These are phyloP conservation scores for Drosophila arawakana DNA, from an alignment of 1,140 invertebrate species.

Conservation along the genomic window DNA sequence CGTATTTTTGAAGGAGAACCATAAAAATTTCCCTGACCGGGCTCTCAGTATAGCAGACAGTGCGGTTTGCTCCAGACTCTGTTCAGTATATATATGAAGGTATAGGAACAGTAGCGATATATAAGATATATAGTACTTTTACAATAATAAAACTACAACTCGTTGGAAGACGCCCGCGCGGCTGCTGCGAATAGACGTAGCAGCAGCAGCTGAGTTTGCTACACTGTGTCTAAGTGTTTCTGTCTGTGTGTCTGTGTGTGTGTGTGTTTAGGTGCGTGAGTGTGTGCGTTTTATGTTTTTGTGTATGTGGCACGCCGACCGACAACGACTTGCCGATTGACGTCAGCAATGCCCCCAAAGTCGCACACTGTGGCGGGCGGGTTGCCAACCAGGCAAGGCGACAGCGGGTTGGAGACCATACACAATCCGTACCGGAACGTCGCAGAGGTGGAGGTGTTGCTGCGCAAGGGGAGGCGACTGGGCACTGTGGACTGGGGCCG, in stretches of 20 bases:
- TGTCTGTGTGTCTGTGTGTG: slow-evolving; percentile 3
- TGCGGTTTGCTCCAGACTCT: slow-evolving; percentile 12
- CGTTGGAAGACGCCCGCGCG: slow-evolving; percentile 65
- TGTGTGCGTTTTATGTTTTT: slow-evolving; percentile 35
- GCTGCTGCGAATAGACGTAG: slow-evolving; percentile 45
- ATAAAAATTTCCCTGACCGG: slow-evolving; percentile 5
- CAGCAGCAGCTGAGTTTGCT: slow-evolving; percentile 47
- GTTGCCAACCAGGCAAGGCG: slow-evolving; percentile 65
- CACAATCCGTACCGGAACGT: slow-evolving; percentile 23
- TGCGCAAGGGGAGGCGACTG: not conserved
- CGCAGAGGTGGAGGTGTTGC: not conserved
- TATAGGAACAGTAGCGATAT: not conserved
- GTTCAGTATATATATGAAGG: slow-evolving; percentile 19
- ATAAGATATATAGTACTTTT: slow-evolving; percentile 27
- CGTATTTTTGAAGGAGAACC: slow-evolving; percentile 8
- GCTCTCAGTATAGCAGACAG: slow-evolving; percentile 44
- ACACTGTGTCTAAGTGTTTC: slow-evolving; percentile 14
- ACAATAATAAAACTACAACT: slow-evolving; percentile 52
- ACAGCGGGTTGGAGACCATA: slow-evolving; percentile 21
- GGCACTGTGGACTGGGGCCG: slow-evolving; percentile 1
- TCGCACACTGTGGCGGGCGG: slow-evolving; percentile 64
- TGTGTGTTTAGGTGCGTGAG: slow-evolving; percentile 19
- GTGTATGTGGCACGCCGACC: slow-evolving; percentile 73
- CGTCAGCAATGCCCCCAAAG: slow-evolving; percentile 84
- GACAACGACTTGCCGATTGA: slow-evolving; percentile 78